A percentile compares a stretch with the other conserved stretches of the same genome.
Conservation (phyloP, 37 sponge, comb jelly and placozoan species). For the Crambe crambe region DNA sequence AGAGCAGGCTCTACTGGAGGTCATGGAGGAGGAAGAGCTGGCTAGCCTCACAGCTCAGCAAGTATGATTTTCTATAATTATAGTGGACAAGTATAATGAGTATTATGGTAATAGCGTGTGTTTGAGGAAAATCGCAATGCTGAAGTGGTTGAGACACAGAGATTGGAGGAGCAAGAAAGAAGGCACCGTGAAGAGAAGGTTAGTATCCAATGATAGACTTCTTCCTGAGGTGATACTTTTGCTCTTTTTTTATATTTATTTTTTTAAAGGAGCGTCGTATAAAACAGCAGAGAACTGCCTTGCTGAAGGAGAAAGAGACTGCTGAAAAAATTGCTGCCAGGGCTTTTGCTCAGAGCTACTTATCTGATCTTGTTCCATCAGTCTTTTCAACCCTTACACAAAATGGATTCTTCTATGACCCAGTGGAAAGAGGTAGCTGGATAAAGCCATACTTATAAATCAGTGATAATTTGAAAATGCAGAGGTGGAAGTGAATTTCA, state of each 20-base stretch:
- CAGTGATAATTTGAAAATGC: too few species aligned
- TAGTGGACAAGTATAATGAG: background rate
- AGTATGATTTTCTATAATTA: slow-evolving; percentile 29
- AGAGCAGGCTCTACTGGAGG: slow-evolving; percentile 97
- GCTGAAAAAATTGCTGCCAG: slow-evolving; percentile 95
- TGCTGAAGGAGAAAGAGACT: slow-evolving; percentile 92
- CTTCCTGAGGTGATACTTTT: background rate
- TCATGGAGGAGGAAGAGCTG: slow-evolving; percentile 99
- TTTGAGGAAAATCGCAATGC: slow-evolving; percentile 97
- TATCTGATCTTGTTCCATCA: slow-evolving; percentile 92
- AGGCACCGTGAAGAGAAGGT: slow-evolving; percentile 90
- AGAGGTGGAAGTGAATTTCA: slow-evolving; percentile 86
- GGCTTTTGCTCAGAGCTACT: slow-evolving; percentile 97
- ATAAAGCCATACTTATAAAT: too few species aligned
- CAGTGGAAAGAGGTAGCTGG: slow-evolving; percentile 83
- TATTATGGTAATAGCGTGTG: slow-evolving; percentile 56
- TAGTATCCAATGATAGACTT: background rate
- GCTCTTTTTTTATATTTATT: background rate
- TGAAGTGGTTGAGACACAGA: slow-evolving; percentile 96
- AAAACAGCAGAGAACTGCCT: slow-evolving; percentile 86
- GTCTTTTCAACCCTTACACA: slow-evolving; percentile 89
- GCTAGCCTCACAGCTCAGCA: slow-evolving; percentile 86
- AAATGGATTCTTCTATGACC: slow-evolving; percentile 95
- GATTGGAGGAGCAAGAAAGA: slow-evolving; percentile 97
- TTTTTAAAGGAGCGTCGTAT: slow-evolving; percentile 76